Base-by-base conservation (phyloP, 2,888 invertebrate genomes). In the Mesorhabditis sp. region DNA sequence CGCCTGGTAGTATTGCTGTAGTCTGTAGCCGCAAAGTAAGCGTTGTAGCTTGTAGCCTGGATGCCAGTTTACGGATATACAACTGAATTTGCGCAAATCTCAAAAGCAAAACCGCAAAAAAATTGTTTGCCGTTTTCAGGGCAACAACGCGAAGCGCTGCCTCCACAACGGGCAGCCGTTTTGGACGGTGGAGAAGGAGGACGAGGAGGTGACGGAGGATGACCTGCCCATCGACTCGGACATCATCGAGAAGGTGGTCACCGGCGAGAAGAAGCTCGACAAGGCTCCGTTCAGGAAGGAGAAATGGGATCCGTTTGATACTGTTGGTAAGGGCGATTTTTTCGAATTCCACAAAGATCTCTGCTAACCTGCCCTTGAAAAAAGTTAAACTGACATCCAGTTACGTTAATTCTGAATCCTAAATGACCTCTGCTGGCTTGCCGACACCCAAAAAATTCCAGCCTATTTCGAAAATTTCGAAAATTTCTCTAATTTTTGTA, bases 201-300 rank as follows among this genome's bases (percentile, higher is more conserved):
- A 75, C 43, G 75, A 75, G 41, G 75, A 75, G 50, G 45, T 74
- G 43, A 75, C 69, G 58, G 75, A 75, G 43, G 75, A 75, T 45
- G 75, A 75, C 62, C 62, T 71, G 4, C 75, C 75, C 58, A 73
- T 75, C 65, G 75, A 75, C 65, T 61, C 70, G 69, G 70, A 68
- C 13, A 4, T 69, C 41, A 61, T 74, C n/a, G 68, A 69, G 13
- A 67, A 73, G 64, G 74, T 73, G 44, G 63, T 70, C 43, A 70
- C 66, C 42, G 71, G 72, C 10, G 68, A 71, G 61, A 61, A 67
- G 28, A 62, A 28, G n/a, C 62, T 74, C 41, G 44, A 58, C 41
- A 43, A 43, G 43, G 28, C 61, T 4, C 70, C 70, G 13, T 67
- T 45, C 65, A 64, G 41, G 42, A 73, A 73, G 43, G 43, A 7